Evolutionary conservation across 2,113 vertebrate genomes (phyloP).

Genomic region (Elaphurus davidianus): DNA sequence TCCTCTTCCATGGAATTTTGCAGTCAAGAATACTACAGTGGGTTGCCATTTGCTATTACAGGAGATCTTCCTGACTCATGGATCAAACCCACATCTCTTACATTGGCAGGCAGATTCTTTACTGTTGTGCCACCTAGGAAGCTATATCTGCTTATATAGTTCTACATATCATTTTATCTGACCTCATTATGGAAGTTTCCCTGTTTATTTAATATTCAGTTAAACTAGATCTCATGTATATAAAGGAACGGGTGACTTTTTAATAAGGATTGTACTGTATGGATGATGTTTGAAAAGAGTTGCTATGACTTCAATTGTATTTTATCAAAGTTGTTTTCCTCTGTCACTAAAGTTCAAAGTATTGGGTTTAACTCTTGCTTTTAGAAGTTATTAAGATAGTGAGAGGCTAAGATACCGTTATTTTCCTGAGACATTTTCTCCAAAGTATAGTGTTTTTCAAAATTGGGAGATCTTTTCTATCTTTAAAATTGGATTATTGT

Average conservation of each 20-base stretch:
- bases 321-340: not conserved
- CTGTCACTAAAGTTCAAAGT: not conserved
- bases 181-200: not conserved
- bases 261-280: not conserved
- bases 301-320: not conserved
- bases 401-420: not conserved
- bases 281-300: not conserved
- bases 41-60: not conserved
- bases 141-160: not conserved
- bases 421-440: not conserved
- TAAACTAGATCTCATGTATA: not conserved
- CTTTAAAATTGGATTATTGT: constrained; percentile 50
- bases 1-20: not conserved
- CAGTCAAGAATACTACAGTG: not conserved
- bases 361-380: not conserved
- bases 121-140: not conserved
- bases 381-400: not conserved
- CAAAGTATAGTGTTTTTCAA: not conserved
- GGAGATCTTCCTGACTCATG: not conserved
- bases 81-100: not conserved
- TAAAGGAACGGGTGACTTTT: not conserved
- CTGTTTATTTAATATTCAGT: not conserved
- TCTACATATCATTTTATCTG: not conserved
- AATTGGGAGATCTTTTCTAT: not conserved
- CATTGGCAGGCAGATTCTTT: not conserved